Conservation (phyloP, 2,113 vertebrate genomes). For the Semnornis frantzii region DNA sequence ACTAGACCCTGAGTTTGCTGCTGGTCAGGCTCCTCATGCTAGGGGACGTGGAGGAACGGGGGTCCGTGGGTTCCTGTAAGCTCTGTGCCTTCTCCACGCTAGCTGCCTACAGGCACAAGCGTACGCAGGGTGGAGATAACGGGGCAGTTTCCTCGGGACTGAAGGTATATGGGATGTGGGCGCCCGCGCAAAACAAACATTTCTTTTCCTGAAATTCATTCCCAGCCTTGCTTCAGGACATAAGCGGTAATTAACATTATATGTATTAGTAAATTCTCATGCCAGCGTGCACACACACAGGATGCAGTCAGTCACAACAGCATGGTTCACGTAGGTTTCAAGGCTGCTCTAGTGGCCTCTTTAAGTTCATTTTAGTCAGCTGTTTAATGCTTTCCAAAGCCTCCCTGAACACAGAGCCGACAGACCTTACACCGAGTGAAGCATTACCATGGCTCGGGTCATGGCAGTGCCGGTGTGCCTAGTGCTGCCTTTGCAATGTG, state of each 20-base stretch:
- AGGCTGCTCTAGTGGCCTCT: neutral
- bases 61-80: neutral
- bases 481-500: neutral
- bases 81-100: neutral
- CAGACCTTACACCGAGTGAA: neutral
- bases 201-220: slow-evolving; percentile 67
- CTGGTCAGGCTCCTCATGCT: neutral
- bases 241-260: neutral
- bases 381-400: neutral
- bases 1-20: neutral
- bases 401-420: neutral
- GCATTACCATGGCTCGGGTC: neutral
- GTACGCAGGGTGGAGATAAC: slow-evolving; percentile 48
- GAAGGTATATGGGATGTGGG: slow-evolving; percentile 11
- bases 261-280: neutral
- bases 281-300: neutral
- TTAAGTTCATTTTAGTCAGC: neutral
- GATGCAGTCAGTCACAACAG: neutral
- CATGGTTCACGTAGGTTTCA: fast-evolving
- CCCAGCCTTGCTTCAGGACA: slow-evolving; percentile 46
- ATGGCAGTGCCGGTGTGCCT: neutral
- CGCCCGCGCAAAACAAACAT: slow-evolving; percentile 53
- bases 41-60: neutral
- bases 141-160: slow-evolving; percentile 28
- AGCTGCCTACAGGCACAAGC: neutral